Evolutionary conservation across 2,113 vertebrate genomes (phyloP).

Genomic region (Pelecanus crispus): DNA sequence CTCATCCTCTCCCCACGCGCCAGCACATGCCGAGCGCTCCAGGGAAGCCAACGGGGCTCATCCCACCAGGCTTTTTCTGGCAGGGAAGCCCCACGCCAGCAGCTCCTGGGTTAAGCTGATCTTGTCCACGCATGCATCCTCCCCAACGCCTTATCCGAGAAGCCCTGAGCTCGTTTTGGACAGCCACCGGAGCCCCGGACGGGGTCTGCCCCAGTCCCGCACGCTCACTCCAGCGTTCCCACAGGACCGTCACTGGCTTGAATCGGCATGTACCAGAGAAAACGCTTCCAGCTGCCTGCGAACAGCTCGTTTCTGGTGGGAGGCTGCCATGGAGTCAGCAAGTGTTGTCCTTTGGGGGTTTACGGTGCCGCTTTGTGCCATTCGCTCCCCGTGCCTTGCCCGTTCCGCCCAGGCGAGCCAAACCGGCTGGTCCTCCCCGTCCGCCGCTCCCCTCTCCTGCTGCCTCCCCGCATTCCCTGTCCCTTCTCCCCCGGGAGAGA

Average conservation of each 20-base stretch:
- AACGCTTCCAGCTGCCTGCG: conserved; percentile 41
- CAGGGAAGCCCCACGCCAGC: not conserved
- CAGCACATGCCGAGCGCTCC: rapidly evolving
- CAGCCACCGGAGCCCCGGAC: not conserved
- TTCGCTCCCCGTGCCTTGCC: not conserved
- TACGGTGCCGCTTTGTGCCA: conserved; percentile 26
- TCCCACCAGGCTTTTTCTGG: rapidly evolving
- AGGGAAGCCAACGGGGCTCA: rapidly evolving
- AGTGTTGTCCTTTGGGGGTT: conserved; percentile 63
- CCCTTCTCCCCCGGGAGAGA: not conserved
- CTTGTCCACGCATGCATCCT: not conserved
- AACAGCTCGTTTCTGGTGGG: conserved; percentile 47
- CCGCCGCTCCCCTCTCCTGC: not conserved
- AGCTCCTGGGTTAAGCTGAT: not conserved
- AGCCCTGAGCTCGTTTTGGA: not conserved
- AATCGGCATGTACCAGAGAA: not conserved
- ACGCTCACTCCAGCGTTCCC: not conserved
- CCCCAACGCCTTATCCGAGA: rapidly evolving
- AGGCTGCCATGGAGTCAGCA: conserved; percentile 3
- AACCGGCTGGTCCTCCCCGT: not conserved
- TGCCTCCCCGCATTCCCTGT: not conserved
- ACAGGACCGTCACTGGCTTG: rapidly evolving
- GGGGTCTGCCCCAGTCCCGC: not conserved
- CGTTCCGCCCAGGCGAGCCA: not conserved
- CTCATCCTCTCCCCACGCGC: not conserved